phyloP scores from a whole-genome alignment of 1,140 invertebrate species.

The Oncopodura yosiiana region DNA sequence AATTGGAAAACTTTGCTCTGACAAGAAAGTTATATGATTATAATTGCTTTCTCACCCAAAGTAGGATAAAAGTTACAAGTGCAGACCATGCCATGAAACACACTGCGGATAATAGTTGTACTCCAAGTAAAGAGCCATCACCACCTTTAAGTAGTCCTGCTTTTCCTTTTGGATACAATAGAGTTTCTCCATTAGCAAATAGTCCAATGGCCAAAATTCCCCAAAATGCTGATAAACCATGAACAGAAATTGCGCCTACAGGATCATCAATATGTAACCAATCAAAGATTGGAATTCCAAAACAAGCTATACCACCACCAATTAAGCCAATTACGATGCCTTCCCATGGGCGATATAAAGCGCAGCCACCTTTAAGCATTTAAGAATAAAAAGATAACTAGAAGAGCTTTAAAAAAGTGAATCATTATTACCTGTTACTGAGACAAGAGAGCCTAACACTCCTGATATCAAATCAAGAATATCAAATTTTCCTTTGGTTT shows the following conservation, averaged over 20 bases:
- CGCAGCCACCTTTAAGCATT: constrained; percentile 43
- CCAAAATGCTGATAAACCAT: constrained; percentile 42
- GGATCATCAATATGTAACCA: constrained; percentile 46
- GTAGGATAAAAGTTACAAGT: constrained; percentile 53
- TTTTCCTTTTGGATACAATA: constrained; percentile 39
- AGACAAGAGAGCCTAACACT: constrained; percentile 46
- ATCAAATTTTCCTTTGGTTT: constrained; percentile 42
- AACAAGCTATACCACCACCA: constrained; percentile 41
- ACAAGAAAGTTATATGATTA: not conserved
- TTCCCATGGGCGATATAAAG: constrained; percentile 46
- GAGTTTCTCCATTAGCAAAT: constrained; percentile 43
- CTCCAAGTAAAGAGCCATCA: constrained; percentile 71
- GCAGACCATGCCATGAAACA: constrained; percentile 64
- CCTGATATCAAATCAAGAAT: constrained; percentile 45
- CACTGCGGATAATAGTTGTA: constrained; percentile 62
- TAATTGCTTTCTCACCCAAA: constrained; percentile 50
- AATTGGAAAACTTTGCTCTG: constrained; percentile 4
- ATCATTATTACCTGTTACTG: constrained; percentile 44
- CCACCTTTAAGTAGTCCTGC: constrained; percentile 51
- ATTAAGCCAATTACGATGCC: constrained; percentile 45
- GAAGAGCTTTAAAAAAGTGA: not conserved
- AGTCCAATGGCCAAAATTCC: constrained; percentile 47
- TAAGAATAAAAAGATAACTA: not conserved
- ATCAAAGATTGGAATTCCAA: constrained; percentile 41
- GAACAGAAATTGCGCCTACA: constrained; percentile 46